phyloP scores from a whole-genome alignment of 2,113 vertebrate species.

The Mohoua ochrocephala region DNA sequence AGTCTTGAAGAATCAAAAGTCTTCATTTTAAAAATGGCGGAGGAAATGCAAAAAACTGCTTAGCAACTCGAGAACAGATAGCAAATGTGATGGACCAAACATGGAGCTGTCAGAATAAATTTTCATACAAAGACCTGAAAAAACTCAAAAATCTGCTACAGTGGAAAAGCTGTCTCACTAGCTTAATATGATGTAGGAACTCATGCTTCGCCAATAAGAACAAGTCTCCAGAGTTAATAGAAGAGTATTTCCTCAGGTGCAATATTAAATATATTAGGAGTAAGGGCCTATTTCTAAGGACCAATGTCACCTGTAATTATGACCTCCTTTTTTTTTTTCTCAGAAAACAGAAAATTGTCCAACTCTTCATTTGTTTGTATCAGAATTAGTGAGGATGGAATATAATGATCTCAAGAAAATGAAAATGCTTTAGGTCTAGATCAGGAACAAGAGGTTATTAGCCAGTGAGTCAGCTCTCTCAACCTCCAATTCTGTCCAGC shows the following conservation, averaged over 20 bases:
- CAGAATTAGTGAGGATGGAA: neutral
- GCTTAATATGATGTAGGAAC: neutral
- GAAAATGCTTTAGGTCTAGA: neutral
- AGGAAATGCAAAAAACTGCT: neutral
- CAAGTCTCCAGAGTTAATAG: neutral
- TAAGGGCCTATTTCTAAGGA: neutral
- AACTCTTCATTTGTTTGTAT: neutral
- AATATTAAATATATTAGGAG: neutral
- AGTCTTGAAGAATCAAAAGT: neutral
- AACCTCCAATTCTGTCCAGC: neutral
- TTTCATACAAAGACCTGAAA: neutral
- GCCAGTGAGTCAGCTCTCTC: neutral
- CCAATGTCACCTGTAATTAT: neutral
- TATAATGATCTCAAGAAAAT: neutral
- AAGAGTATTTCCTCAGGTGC: neutral
- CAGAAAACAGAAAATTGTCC: neutral
- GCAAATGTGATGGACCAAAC: neutral
- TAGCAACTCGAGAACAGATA: neutral
- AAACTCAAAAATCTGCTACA: neutral
- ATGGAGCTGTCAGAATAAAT: slow-evolving; percentile 6
- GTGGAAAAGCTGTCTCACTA: neutral
- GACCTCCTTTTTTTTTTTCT: neutral
- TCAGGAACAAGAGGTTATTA: neutral
- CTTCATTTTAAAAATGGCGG: neutral
- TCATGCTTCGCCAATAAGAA: neutral